phyloP scores from a whole-genome alignment of 2,797 vertebrate species.

The Acestrorhynchus altus region DNA sequence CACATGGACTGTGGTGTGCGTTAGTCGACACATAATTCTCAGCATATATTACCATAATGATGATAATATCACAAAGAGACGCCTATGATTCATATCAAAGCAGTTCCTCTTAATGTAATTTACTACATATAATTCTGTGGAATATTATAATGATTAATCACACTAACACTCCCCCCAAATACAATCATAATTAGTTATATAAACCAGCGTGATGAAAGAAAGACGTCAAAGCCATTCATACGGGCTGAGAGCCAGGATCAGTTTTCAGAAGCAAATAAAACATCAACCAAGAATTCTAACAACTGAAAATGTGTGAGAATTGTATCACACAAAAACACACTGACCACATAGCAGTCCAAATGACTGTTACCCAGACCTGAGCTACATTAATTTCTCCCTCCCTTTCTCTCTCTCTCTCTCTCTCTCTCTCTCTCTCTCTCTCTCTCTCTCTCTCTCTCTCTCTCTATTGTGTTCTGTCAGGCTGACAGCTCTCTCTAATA shows the following conservation, averaged over 20 bases:
- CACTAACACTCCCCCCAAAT: slow-evolving; percentile 22
- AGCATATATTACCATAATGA: slow-evolving; percentile 28
- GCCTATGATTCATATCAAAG: slow-evolving; percentile 15
- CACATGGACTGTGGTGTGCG: too few relatives aligned
- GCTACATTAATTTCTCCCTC: neutral
- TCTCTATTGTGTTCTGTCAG: slow-evolving; percentile 39
- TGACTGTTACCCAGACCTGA: neutral
- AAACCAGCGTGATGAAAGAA: slow-evolving; percentile 15
- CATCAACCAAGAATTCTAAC: neutral
- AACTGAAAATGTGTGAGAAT: neutral
- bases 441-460: slow-evolving; percentile 12
- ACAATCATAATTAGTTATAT: slow-evolving; percentile 21
- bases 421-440: slow-evolving; percentile 15
- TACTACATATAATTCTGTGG: slow-evolving; percentile 15
- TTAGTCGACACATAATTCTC: neutral
- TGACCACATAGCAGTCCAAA: neutral
- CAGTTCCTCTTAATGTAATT: slow-evolving; percentile 35
- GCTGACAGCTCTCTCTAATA: slow-evolving; percentile 50
- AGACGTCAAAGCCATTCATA: neutral
- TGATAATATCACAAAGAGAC: slow-evolving; percentile 19
- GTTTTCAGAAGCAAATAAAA: neutral
- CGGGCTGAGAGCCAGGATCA: neutral
- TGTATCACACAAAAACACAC: neutral
- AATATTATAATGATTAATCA: slow-evolving; percentile 36
- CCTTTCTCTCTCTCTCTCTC: slow-evolving; percentile 9